Evolutionary conservation across 1,140 invertebrate species (phyloP), one percentile per base, ranked within the genome.

Genomic region (Drosophila burlai): DNA sequence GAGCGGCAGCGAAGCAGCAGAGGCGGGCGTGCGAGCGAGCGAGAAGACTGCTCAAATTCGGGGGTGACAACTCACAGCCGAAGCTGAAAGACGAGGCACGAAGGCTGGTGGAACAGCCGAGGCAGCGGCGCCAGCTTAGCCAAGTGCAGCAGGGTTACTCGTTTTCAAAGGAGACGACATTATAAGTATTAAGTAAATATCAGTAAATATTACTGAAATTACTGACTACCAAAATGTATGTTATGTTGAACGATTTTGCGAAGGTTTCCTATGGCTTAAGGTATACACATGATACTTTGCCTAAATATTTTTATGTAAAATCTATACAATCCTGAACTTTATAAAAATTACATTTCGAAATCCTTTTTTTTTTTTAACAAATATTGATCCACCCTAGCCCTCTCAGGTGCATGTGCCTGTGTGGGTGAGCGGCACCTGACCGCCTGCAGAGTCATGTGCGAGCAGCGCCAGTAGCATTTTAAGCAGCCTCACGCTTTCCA

Each of bases 381-480:
- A 50, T 16, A 24, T 16, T 21, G 67, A 50, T 13, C 16, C 43
- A 68, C 69, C 68, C 43, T 57, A 36, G 24, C 52, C 63, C 42
- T 49, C 34, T 45, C 49, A 5, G 15, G 34, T 76, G 46, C 43
- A 21, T 69, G 45, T 43, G 40, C 54, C 31, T 54, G 62, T 78
- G 72, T 83, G 73, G 79, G 77, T 76, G 84, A 68, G 84, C 74
- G 47, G 80, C 86, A 92, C 90, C 91, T 92, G 92, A 92, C 92
- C 77, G 72, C 60, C 58, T 63, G 79, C 47, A 77, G 76, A 81
- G 92, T 93, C 92, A 93, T 93, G 87, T 90, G 86, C 92, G 61
- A 62, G 81, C 54, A 73, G 82, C 83, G 83, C 91, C 91, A 92
- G 91, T 92, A 91, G 92, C 92, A 93, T 92, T 93, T 93, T 93